phyloP scores from a whole-genome alignment of 2,888 invertebrate species.

The Dromius quadrimaculatus region DNA sequence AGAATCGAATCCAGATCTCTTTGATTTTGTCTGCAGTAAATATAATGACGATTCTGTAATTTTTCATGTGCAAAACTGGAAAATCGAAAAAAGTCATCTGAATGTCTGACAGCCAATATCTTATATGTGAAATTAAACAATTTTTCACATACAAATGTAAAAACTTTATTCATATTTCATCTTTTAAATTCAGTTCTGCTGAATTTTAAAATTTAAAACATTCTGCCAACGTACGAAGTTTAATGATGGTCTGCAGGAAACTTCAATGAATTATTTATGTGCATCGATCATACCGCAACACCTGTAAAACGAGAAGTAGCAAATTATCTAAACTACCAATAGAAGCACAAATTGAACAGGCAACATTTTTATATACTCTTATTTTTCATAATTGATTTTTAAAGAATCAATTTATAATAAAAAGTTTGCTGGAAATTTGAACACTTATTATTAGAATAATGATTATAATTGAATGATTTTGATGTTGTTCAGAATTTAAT shows the following conservation, averaged over 20 bases:
- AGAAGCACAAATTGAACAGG: background rate
- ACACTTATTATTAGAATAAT: too few relatives aligned
- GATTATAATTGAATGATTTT: too few relatives aligned
- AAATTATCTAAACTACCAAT: background rate
- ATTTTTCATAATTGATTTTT: too few relatives aligned
- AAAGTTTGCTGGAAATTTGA: too few relatives aligned
- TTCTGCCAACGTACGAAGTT: background rate
- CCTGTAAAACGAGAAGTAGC: slow-evolving; percentile 21
- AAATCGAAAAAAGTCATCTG: too few relatives aligned
- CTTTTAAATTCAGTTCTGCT: background rate
- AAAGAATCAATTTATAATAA: too few relatives aligned
- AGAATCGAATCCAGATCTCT: too few relatives aligned
- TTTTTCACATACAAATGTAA: too few relatives aligned
- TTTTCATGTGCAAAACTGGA: too few relatives aligned
- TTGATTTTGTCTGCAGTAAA: too few relatives aligned
- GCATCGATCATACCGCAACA: slow-evolving; percentile 20
- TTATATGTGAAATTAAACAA: background rate
- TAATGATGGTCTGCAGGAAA: slow-evolving; percentile 11
- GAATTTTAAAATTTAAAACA: slow-evolving; percentile 3
- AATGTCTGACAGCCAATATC: background rate
- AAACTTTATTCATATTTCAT: background rate
- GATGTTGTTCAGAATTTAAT: too few relatives aligned
- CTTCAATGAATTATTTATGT: slow-evolving; percentile 32
- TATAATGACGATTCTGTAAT: too few relatives aligned
- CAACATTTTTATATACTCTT: background rate